Conservation (phyloP, 2,888 invertebrate species). For the Ctena decussata region DNA sequence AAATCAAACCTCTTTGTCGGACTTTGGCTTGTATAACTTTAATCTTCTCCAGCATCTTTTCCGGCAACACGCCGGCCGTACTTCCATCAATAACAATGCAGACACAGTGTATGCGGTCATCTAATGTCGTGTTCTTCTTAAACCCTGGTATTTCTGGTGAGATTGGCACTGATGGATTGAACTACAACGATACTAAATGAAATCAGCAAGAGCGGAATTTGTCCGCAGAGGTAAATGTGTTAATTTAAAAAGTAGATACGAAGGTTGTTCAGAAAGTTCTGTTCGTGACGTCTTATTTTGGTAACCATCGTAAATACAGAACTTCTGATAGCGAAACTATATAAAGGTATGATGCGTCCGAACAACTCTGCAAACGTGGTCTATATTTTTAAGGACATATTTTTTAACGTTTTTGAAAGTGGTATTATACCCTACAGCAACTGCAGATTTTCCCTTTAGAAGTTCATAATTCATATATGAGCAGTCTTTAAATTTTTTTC, state of each 20-base stretch:
- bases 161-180: conserved; percentile 55
- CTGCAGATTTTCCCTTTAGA: too few species aligned
- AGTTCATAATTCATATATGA: too few species aligned
- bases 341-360: too few species aligned
- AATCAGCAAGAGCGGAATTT: too few species aligned
- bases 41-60: conserved; percentile 65
- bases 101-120: conserved; percentile 72
- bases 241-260: too few species aligned
- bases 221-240: too few species aligned
- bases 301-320: too few species aligned
- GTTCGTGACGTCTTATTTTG: too few species aligned
- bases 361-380: too few species aligned
- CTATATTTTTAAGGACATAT: not conserved
- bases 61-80: conserved; percentile 57
- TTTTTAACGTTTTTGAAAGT: not conserved
- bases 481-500: too few species aligned
- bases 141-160: conserved; percentile 45
- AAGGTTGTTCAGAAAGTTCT: too few species aligned
- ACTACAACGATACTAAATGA: conserved; percentile 55
- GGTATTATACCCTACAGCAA: not conserved
- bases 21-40: conserved; percentile 10
- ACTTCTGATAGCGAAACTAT: too few species aligned
- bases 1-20: conserved; percentile 35
- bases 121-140: conserved; percentile 57
- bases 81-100: conserved; percentile 70